Conservation (phyloP, 2,888 invertebrate species). For the Amphipyra tragopoginis region DNA sequence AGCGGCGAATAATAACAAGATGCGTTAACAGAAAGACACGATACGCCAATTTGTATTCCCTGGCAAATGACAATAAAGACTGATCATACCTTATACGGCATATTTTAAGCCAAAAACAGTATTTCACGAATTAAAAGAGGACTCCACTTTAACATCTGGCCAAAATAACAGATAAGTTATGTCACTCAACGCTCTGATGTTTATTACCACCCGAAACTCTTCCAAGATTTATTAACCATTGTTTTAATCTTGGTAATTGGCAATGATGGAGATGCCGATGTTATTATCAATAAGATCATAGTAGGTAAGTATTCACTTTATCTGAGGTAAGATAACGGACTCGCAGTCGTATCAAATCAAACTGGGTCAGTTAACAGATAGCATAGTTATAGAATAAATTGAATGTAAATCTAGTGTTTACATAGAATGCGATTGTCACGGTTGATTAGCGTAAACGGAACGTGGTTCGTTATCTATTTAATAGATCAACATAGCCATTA, state of each 20-base stretch:
- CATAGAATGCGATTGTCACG: conserved; percentile 51
- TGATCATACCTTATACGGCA: conserved; percentile 65
- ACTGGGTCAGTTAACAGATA: conserved; percentile 41
- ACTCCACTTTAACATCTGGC: conserved; percentile 58
- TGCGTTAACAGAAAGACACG: conserved; percentile 47
- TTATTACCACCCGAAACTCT: conserved; percentile 64
- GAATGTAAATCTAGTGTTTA: conserved; percentile 53
- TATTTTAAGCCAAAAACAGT: conserved; percentile 69
- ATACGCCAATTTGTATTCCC: conserved; percentile 71
- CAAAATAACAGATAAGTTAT: conserved; percentile 68
- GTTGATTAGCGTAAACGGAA: conserved; percentile 47
- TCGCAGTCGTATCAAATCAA: conserved; percentile 34
- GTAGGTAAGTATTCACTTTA: conserved; percentile 27
- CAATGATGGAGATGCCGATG: conserved; percentile 45
- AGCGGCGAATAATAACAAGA: conserved; percentile 55
- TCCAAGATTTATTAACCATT: conserved; percentile 71
- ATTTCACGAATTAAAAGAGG: conserved; percentile 66
- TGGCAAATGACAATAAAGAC: conserved; percentile 73
- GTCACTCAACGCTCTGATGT: conserved; percentile 57
- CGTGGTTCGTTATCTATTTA: conserved; percentile 44
- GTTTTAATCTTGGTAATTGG: conserved; percentile 62
- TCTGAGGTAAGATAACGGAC: conserved; percentile 30
- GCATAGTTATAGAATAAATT: conserved; percentile 39
- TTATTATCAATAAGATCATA: conserved; percentile 40
- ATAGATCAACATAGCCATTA: conserved; percentile 52